Conservation (phyloP, 2,888 invertebrate genomes). For the Heliconius charithonia region DNA sequence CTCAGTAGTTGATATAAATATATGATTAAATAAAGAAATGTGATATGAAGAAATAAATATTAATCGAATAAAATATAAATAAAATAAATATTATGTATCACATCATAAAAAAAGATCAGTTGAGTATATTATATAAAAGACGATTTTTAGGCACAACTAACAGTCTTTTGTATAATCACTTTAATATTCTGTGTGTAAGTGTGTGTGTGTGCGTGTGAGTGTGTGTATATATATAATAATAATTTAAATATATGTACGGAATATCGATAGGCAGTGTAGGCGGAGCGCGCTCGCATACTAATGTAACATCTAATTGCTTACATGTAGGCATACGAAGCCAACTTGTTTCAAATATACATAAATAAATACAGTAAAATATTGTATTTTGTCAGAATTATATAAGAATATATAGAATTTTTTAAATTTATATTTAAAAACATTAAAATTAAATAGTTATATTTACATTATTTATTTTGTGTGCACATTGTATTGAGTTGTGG, state of each 20-base stretch:
- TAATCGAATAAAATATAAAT: no score
- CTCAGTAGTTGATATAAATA: no score
- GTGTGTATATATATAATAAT: slow-evolving; percentile 47
- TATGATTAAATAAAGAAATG: no score
- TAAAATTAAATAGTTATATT: background rate
- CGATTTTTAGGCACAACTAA: background rate
- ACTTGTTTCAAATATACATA: slow-evolving; percentile 37
- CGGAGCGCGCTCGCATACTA: slow-evolving; percentile 70
- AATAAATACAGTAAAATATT: slow-evolving; percentile 38
- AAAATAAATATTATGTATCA: background rate
- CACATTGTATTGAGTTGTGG: background rate
- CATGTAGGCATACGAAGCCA: slow-evolving; percentile 57
- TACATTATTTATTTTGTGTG: background rate
- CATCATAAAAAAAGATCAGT: background rate
- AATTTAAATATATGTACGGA: slow-evolving; percentile 80
- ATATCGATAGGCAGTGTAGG: slow-evolving; percentile 74
- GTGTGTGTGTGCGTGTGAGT: slow-evolving; percentile 58
- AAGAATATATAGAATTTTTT: no score
- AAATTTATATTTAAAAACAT: background rate
- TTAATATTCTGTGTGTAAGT: slow-evolving; percentile 81
- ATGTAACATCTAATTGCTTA: slow-evolving; percentile 63
- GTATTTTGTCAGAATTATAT: background rate
- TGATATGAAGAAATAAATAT: no score
- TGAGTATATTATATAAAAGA: no score
- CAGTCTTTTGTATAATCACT: slow-evolving; percentile 64